Evolutionary conservation across 2,797 vertebrate species (phyloP).

Genomic region (Synanceia verrucosa): DNA sequence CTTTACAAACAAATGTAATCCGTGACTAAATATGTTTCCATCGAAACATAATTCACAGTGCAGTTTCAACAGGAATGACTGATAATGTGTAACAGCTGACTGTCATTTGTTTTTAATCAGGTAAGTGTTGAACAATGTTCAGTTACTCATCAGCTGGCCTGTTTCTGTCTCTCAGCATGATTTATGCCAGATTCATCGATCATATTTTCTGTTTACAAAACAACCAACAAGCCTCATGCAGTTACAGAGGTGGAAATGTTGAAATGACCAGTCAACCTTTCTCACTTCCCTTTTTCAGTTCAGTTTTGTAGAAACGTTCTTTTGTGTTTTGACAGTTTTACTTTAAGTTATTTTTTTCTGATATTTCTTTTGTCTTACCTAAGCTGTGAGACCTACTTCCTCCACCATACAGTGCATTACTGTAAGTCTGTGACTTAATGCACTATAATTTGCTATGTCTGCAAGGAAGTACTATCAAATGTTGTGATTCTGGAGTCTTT

Average conservation of each 20-base stretch:
- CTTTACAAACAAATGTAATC: too few relatives aligned
- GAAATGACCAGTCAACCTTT: constrained; percentile 1
- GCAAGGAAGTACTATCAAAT: too few relatives aligned
- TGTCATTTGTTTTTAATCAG: not conserved
- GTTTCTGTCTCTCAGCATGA: not conserved
- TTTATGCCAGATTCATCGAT: not conserved
- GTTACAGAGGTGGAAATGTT: not conserved
- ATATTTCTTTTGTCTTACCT: too few relatives aligned
- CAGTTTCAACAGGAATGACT: too few relatives aligned
- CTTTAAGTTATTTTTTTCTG: not conserved
- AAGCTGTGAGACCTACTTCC: too few relatives aligned
- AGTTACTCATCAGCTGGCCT: too few relatives aligned
- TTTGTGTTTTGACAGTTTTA: too few relatives aligned
- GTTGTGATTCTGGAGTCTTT: constrained; percentile 8
- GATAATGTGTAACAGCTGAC: too few relatives aligned
- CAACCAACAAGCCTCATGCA: not conserved
- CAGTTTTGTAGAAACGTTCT: too few relatives aligned
- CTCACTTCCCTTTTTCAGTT: too few relatives aligned
- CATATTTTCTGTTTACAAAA: constrained; percentile 7
- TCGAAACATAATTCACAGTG: too few relatives aligned
- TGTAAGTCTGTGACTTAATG: constrained; percentile 13
- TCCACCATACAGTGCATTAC: not conserved
- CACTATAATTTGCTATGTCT: constrained; percentile 27
- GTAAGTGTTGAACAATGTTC: not conserved
- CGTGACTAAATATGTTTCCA: too few relatives aligned